phyloP scores from a whole-genome alignment of 2,113 vertebrate species.

The Redunca redunca region DNA sequence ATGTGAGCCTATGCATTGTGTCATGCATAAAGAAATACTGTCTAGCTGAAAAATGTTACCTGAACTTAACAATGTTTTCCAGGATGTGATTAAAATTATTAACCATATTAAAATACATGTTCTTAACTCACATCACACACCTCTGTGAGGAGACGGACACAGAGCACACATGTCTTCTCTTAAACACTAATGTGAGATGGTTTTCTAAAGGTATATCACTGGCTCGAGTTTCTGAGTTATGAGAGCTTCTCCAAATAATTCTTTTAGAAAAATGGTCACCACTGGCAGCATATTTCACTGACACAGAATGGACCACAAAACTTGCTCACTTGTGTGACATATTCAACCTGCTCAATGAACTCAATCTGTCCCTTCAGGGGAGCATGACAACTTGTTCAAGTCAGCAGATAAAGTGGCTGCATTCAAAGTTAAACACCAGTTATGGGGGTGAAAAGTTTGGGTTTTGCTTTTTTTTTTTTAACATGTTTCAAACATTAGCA shows the following conservation, averaged over 20 bases:
- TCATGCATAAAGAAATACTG: neutral
- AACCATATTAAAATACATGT: neutral
- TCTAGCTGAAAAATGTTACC: neutral
- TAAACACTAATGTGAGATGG: neutral
- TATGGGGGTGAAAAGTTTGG: neutral
- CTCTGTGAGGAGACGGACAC: neutral
- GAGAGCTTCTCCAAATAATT: neutral
- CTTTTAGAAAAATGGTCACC: neutral
- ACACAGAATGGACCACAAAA: neutral
- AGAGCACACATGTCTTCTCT: neutral
- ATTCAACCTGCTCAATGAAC: neutral
- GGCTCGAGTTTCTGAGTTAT: neutral
- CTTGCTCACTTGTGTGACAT: neutral
- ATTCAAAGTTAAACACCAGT: neutral
- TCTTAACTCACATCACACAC: neutral
- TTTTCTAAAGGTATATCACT: neutral
- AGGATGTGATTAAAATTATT: neutral
- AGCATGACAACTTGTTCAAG: neutral
- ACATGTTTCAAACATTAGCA: neutral
- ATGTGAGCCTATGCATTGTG: neutral
- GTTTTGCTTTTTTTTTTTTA: neutral
- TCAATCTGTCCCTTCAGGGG: neutral
- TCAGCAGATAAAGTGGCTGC: neutral
- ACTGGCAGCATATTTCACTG: neutral
- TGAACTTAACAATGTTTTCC: neutral